Evolutionary conservation across 2,888 invertebrate species (phyloP).

Genomic region (Agrotis ipsilon): DNA sequence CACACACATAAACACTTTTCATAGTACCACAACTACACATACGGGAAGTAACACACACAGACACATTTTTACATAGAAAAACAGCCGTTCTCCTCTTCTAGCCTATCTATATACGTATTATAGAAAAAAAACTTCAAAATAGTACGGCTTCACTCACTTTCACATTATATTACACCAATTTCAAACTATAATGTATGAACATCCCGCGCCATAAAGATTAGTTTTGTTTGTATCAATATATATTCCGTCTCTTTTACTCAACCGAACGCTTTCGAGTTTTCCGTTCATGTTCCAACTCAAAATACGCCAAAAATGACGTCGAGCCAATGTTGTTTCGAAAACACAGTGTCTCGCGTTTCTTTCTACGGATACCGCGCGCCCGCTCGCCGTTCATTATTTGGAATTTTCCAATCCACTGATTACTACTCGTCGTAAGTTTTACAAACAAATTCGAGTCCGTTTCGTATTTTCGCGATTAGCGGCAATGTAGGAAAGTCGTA

Average conservation of each 20-base stretch:
- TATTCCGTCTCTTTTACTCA: conserved; percentile 82
- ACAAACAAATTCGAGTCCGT: conserved; percentile 88
- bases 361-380: conserved; percentile 85
- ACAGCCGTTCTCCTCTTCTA: conserved; percentile 85
- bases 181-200: conserved; percentile 79
- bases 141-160: conserved; percentile 86
- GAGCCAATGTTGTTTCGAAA: conserved; percentile 89
- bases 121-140: conserved; percentile 90
- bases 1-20: conserved; percentile 75
- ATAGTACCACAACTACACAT: conserved; percentile 84
- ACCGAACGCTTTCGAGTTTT: conserved; percentile 90
- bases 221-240: conserved; percentile 76
- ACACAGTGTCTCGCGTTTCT: conserved; percentile 90
- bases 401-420: conserved; percentile 93
- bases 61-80: conserved; percentile 86
- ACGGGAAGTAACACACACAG: conserved; percentile 86
- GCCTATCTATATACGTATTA: conserved; percentile 82
- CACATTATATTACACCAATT: conserved; percentile 77
- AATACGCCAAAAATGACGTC: conserved; percentile 91
- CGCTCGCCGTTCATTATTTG: conserved; percentile 87
- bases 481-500: conserved; percentile 88
- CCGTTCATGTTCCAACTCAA: conserved; percentile 90
- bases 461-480: conserved; percentile 89
- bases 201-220: conserved; percentile 79
- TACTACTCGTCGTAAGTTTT: conserved; percentile 86